Conservation (phyloP, 1,140 invertebrate species). For the Homarus americanus region DNA sequence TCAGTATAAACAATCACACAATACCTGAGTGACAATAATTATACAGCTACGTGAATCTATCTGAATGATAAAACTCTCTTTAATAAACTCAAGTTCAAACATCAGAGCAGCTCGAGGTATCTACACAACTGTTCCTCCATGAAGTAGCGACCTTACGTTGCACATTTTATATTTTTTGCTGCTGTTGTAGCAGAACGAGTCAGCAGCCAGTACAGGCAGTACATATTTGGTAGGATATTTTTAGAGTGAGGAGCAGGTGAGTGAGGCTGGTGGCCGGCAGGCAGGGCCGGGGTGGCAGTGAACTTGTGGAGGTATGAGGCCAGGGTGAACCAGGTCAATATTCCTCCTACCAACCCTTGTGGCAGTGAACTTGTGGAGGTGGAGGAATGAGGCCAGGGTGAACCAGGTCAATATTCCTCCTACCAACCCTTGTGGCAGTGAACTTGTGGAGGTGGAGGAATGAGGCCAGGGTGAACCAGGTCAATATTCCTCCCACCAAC, state of each 20-base stretch:
- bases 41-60: too few relatives aligned
- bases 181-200: neutral
- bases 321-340: neutral
- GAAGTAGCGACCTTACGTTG: too few relatives aligned
- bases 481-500: too few relatives aligned
- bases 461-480: neutral
- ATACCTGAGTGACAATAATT: too few relatives aligned
- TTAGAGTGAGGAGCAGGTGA: neutral
- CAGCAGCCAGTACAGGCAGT: neutral
- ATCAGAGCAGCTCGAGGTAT: too few relatives aligned
- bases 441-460: neutral
- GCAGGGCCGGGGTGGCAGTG: neutral
- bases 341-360: neutral
- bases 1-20: too few relatives aligned
- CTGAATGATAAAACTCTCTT: too few relatives aligned
- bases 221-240: neutral
- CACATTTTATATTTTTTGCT: neutral
- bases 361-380: slow-evolving; percentile 2
- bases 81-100: too few relatives aligned
- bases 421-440: neutral
- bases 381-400: neutral
- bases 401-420: neutral
- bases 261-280: neutral
- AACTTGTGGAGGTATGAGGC: neutral
- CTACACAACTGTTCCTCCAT: too few relatives aligned